Percentiles rank a stretch among this genome's conserved stretches.
Evolutionary conservation across 2,888 invertebrate genomes (phyloP).

Genomic region (Oscheius sp.): DNA sequence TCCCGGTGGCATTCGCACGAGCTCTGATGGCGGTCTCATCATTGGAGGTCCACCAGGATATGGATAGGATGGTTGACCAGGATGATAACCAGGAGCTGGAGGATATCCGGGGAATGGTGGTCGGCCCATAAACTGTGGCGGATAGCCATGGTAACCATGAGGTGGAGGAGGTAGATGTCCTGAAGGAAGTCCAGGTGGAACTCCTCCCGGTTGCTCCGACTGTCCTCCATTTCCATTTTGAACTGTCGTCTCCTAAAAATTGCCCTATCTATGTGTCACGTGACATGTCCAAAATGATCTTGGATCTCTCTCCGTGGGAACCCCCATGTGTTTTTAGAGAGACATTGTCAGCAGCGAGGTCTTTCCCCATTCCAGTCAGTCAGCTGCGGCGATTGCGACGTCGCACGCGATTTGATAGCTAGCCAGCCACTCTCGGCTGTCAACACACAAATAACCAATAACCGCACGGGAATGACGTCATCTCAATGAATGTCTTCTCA

Average conservation of each 20-base stretch:
- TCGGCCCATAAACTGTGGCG: conserved; percentile 21
- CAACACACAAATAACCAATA: conserved; percentile 23
- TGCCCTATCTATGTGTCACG: neutral
- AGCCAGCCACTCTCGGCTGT: neutral
- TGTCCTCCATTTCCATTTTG: conserved; percentile 14
- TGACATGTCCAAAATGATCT: neutral
- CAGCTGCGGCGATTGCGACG: neutral
- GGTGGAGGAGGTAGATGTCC: conserved; percentile 29
- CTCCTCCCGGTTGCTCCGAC: neutral
- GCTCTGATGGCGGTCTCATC: conserved; percentile 53
- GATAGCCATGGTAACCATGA: too few species aligned
- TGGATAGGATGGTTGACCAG: neutral
- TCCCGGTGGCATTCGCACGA: conserved; percentile 58
- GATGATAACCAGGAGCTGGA: neutral
- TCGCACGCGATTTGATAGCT: conserved; percentile 18
- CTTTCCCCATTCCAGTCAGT: neutral
- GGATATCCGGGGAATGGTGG: conserved; percentile 16
- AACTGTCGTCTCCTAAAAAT: conserved; percentile 6
- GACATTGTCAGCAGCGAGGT: too few species aligned
- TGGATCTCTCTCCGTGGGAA: conserved; percentile 16
- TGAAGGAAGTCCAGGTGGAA: conserved; percentile 14
- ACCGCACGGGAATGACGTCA: conserved; percentile 30
- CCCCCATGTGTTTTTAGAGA: conserved; percentile 6
- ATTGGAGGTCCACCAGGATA: conserved; percentile 38
- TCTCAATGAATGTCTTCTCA: conserved; percentile 35